A percentile compares a stretch with the other conserved stretches of the same genome.
phyloP scores from a whole-genome alignment of 2,113 vertebrate genomes.

The Stigmatopora nigra region DNA sequence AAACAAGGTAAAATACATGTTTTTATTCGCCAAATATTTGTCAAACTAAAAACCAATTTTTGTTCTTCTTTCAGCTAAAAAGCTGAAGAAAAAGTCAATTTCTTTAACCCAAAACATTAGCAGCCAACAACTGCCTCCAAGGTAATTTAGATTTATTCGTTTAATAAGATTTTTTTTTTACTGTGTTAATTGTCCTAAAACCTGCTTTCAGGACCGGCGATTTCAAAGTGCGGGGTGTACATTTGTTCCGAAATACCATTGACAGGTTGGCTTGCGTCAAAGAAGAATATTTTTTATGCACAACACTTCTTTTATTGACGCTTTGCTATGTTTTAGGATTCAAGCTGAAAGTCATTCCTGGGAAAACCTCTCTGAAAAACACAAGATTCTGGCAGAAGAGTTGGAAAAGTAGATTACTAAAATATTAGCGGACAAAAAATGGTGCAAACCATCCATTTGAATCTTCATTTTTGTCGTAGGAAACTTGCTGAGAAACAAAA shows the following conservation, averaged over 20 bases:
- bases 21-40: background rate
- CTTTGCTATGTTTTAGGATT: conserved; percentile 51
- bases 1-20: conserved; percentile 54
- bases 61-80: conserved; percentile 47
- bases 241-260: conserved; percentile 52
- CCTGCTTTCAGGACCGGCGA: conserved; percentile 35
- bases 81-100: conserved; percentile 55
- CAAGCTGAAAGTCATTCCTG: conserved; percentile 66
- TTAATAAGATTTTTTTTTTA: background rate
- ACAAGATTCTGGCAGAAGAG: conserved; percentile 59
- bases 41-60: background rate
- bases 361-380: conserved; percentile 67
- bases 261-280: conserved; percentile 46
- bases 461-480: conserved; percentile 39
- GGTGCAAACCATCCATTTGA: conserved; percentile 1
- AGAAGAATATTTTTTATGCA: background rate
- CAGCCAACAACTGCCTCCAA: conserved; percentile 25
- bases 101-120: conserved; percentile 40
- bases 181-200: background rate
- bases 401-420: conserved; percentile 53
- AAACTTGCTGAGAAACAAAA: conserved; percentile 56
- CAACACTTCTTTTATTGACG: background rate
- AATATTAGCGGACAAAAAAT: conserved; percentile 2
- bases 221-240: conserved; percentile 41
- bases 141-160: conserved; percentile 35